Conservation (phyloP, 2,797 vertebrate genomes). For the Labroides dimidiatus region DNA sequence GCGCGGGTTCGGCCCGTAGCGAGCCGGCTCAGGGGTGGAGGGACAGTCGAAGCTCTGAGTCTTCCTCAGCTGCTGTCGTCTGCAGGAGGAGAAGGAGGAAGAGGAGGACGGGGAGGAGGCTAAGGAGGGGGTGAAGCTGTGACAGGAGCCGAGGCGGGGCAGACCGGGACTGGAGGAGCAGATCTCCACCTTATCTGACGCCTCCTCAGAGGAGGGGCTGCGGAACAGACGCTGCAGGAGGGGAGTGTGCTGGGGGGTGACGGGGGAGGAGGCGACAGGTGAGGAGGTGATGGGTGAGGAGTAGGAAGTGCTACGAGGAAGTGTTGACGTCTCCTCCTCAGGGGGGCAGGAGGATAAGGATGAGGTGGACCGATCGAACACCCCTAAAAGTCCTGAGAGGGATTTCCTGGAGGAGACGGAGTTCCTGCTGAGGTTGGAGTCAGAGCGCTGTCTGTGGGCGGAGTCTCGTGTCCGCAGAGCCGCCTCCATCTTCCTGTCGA, state of each 20-base stretch:
- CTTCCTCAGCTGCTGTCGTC: conserved; percentile 86
- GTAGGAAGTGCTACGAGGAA: not conserved
- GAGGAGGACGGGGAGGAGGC: not conserved
- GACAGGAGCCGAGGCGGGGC: conserved; percentile 30
- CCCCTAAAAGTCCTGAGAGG: conserved; percentile 67
- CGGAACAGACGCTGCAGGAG: conserved; percentile 67
- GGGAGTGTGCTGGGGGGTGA: conserved; percentile 54
- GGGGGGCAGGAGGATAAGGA: conserved; percentile 14
- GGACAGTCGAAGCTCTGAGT: conserved; percentile 91
- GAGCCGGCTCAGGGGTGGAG: conserved; percentile 68
- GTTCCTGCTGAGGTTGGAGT: conserved; percentile 73
- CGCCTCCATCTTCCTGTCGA: conserved; percentile 90
- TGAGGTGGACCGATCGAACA: conserved; percentile 63
- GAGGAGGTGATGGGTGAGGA: conserved; percentile 38
- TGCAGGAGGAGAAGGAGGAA: conserved; percentile 24
- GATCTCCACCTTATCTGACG: conserved; percentile 29
- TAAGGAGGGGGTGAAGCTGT: conserved; percentile 15
- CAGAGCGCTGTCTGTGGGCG: conserved; percentile 64
- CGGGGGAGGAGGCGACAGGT: conserved; percentile 1
- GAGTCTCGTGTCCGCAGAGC: conserved; percentile 77
- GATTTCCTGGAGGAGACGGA: conserved; percentile 69
- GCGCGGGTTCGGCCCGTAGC: conserved; percentile 77
- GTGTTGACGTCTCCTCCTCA: conserved; percentile 41
- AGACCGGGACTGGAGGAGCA: conserved; percentile 43
- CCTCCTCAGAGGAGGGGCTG: conserved; percentile 75